phyloP scores from a whole-genome alignment of 2,113 vertebrate genomes.

The Lycaon pictus region DNA sequence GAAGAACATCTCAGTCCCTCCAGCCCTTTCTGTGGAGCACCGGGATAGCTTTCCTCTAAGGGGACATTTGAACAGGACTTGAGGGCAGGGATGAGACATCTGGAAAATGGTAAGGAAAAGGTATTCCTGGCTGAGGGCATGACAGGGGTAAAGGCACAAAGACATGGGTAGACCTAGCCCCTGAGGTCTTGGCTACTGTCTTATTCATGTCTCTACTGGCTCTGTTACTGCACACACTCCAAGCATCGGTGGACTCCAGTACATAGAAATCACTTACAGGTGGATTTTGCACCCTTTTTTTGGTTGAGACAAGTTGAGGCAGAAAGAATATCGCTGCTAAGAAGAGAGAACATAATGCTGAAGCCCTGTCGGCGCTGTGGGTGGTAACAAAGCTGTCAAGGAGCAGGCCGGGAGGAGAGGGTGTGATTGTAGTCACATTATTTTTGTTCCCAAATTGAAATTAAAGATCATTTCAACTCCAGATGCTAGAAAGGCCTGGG shows the following conservation, averaged over 20 bases:
- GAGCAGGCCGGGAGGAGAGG: slow-evolving; percentile 30
- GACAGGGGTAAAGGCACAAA: background rate
- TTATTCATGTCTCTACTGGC: accelerated
- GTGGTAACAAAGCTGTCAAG: background rate
- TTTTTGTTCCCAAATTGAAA: slow-evolving; percentile 78
- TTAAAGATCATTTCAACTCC: slow-evolving; percentile 80
- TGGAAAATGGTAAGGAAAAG: background rate
- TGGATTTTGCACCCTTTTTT: background rate
- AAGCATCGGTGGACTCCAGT: background rate
- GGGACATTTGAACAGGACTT: background rate
- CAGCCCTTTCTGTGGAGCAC: background rate
- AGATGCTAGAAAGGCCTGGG: slow-evolving; percentile 76
- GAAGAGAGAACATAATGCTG: background rate
- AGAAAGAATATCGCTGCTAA: background rate
- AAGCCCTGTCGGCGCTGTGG: background rate
- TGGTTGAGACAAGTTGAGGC: background rate
- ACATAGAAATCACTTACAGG: no score
- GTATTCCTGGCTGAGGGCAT: background rate
- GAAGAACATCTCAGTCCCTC: background rate
- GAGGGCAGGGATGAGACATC: background rate
- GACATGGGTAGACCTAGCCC: background rate
- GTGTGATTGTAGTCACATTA: slow-evolving; percentile 63
- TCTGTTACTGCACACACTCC: no score
- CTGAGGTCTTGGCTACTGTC: background rate
- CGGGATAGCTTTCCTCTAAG: background rate